A percentile compares a stretch with the other conserved stretches of the same genome.
Conservation (phyloP, 2,888 invertebrate genomes). For the Caenorhabditis sp. region DNA sequence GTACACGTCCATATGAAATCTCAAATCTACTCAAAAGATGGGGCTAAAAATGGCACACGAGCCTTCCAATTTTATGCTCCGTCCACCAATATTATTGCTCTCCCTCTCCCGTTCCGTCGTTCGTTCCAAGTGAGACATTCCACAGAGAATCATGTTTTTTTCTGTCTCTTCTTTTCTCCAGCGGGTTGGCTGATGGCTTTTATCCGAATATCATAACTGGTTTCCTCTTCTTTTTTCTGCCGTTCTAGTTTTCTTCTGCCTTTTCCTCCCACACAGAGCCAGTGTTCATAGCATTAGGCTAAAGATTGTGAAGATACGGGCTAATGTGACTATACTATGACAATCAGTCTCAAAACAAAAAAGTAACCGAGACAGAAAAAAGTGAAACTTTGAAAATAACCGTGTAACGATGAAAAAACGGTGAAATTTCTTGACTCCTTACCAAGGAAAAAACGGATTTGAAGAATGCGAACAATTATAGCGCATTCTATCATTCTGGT, state of each 20-base stretch:
- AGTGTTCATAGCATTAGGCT: constrained; percentile 18
- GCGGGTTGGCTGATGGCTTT: constrained; percentile 30
- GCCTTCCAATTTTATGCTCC: background rate
- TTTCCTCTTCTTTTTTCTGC: constrained; percentile 12
- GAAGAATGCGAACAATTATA: too few relatives aligned
- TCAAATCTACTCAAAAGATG: constrained; percentile 10
- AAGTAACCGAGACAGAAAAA: background rate
- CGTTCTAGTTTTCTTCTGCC: constrained; percentile 2
- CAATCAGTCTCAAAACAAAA: background rate
- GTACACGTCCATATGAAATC: constrained; percentile 31
- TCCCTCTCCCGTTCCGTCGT: constrained; percentile 7
- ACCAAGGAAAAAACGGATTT: too few relatives aligned
- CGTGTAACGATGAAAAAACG: too few relatives aligned
- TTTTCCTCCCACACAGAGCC: constrained; percentile 1
- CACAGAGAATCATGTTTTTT: constrained; percentile 38
- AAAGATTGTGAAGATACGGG: constrained; percentile 3
- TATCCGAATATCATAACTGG: constrained; percentile 40
- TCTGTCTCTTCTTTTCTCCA: background rate
- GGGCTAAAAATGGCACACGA: constrained; percentile 30
- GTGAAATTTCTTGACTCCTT: too few relatives aligned
- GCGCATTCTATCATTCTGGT: too few relatives aligned
- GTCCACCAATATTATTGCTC: constrained; percentile 36
- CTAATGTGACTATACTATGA: background rate
- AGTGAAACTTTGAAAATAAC: background rate
- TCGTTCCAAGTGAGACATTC: constrained; percentile 17